A percentile compares a stretch with the other conserved stretches of the same genome.
These are phyloP conservation scores for Melanaphis sacchari DNA, from an alignment of 1,140 invertebrate genomes.

Conservation along the genomic window DNA sequence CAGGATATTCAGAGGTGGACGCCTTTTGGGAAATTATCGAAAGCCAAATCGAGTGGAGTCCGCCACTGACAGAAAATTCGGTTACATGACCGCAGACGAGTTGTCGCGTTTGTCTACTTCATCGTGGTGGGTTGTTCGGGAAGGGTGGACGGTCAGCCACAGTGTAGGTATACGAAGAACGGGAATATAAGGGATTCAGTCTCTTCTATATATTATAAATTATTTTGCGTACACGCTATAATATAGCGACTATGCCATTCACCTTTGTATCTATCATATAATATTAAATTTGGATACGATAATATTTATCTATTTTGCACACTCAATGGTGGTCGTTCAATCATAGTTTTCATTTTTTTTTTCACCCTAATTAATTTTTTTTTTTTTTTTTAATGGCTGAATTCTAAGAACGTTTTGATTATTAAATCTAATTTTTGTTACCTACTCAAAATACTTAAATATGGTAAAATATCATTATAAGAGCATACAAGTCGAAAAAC, in stretches of 20 bases:
- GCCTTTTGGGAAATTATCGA: conserved; percentile 52
- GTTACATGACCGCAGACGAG: background rate
- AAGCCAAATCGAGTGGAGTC: background rate
- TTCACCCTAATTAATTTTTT: too few relatives aligned
- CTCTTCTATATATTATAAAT: background rate
- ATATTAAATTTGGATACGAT: background rate
- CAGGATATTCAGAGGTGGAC: background rate
- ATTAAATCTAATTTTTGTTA: too few relatives aligned
- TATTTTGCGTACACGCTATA: background rate
- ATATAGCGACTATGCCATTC: background rate
- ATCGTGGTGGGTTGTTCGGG: background rate
- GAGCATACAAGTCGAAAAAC: too few relatives aligned
- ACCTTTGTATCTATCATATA: background rate
- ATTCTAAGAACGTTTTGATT: background rate
- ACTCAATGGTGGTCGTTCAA: background rate
- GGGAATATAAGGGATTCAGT: background rate
- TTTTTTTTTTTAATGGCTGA: too few relatives aligned
- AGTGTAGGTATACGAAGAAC: background rate
- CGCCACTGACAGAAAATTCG: background rate
- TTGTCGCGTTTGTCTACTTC: background rate
- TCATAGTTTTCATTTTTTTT: too few relatives aligned
- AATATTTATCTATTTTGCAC: background rate
- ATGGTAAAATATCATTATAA: background rate
- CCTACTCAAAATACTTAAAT: too few relatives aligned
- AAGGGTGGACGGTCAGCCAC: background rate